A percentile compares a stretch with the other conserved stretches of the same genome.
Conservation (phyloP, 2,113 vertebrate species). For the Neotragus moschatus region DNA sequence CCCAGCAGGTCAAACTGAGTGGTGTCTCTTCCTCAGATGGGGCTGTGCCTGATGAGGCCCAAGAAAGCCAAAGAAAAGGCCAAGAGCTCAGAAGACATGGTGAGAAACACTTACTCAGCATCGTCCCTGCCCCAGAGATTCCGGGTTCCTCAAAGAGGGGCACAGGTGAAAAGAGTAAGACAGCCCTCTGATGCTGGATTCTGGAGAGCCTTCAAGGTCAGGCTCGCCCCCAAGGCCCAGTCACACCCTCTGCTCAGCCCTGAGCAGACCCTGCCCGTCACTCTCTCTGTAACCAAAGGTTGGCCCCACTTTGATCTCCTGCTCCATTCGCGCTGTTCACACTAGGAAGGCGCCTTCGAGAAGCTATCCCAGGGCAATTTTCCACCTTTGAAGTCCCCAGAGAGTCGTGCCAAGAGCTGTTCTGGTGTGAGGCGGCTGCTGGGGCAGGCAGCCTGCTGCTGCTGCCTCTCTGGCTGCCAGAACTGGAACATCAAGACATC, state of each 20-base stretch:
- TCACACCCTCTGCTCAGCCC: conserved; percentile 71
- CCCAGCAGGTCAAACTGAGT: neutral
- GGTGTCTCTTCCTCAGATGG: conserved; percentile 11
- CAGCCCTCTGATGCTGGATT: neutral
- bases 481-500: conserved; percentile 86
- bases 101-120: neutral
- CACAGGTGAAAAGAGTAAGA: conserved; percentile 27
- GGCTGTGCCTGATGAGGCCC: neutral
- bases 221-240: conserved; percentile 59
- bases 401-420: conserved; percentile 83
- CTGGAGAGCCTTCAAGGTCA: conserved; percentile 58
- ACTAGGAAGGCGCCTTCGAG: conserved; percentile 79
- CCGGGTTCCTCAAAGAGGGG: neutral
- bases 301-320: conserved; percentile 81
- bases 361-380: conserved; percentile 83
- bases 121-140: neutral
- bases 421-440: conserved; percentile 80
- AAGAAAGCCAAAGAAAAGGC: neutral
- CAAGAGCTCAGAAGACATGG: neutral
- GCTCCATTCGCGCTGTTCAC: conserved; percentile 76
- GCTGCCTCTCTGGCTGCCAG: conserved; percentile 79
- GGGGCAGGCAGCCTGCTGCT: conserved; percentile 75
- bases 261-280: conserved; percentile 74
- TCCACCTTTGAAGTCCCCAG: conserved; percentile 83
- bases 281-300: conserved; percentile 76